phyloP scores from a whole-genome alignment of 2,113 vertebrate species.

The Zosterops pallidus region DNA sequence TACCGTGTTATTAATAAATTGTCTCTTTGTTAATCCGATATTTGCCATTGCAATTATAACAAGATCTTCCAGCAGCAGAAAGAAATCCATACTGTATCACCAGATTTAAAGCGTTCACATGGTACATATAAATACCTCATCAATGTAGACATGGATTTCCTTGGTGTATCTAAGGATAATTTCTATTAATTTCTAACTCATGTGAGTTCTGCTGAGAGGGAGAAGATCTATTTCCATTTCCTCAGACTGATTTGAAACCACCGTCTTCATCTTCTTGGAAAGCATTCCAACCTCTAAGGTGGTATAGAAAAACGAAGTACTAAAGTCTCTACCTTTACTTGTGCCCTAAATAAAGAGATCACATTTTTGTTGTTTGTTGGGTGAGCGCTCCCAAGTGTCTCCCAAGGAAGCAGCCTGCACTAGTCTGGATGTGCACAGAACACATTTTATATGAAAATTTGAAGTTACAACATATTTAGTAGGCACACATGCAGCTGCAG shows the following conservation, averaged over 20 bases:
- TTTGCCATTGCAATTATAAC: too few relatives aligned
- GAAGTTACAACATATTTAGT: rapidly evolving
- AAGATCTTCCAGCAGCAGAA: not conserved
- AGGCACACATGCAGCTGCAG: rapidly evolving
- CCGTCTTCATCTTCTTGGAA: not conserved
- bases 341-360: not conserved
- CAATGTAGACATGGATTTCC: not conserved
- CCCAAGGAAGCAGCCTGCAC: not conserved
- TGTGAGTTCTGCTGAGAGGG: not conserved
- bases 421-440: not conserved
- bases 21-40: too few relatives aligned
- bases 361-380: not conserved
- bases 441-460: not conserved
- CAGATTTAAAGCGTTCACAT: not conserved
- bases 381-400: not conserved
- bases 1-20: too few relatives aligned
- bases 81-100: rapidly evolving
- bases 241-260: not conserved
- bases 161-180: not conserved
- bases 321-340: not conserved
- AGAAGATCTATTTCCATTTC: not conserved
- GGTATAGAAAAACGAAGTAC: rapidly evolving
- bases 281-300: not conserved
- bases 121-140: not conserved
- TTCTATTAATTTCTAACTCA: too few relatives aligned